Base-by-base conservation (phyloP, 2,113 vertebrate species). In the Tympanuchus pallidicinctus region DNA sequence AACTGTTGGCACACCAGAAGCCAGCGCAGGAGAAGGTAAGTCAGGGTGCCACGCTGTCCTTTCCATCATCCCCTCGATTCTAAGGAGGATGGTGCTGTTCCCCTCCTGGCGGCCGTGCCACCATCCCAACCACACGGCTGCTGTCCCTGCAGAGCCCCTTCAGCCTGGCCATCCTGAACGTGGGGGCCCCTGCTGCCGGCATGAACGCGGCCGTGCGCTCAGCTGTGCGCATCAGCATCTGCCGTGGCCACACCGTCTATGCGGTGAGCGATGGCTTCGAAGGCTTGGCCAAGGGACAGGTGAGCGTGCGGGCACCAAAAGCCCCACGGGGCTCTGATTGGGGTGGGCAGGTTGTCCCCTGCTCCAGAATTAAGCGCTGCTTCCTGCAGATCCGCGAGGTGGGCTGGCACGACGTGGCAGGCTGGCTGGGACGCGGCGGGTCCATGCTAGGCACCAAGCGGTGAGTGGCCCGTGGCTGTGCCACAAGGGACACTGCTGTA, bases 381-480 rank as follows among this genome's bases (percentile, higher is more conserved):
- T 42, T 36, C 65, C 30, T 28, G 1, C 92, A 99, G 99, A 69
- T 99, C 82, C 98, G 95, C 1, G 98, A 99, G 90, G 98, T 99
- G 91, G 75, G 97, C 50, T 99, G 99, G 99, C 97, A 98, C 2
- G 97, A 97, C 0, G 99, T 99, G 77, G 99, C 98, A 0, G 99
- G 99, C 77, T 99, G 99, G 99, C 98, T 99, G 15, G 99, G 99
- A 19, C 99, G 99, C 0, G 99, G 99, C 0, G 99, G 99, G 54
- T 99, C 99, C 40, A 97, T 99, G 97, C 97, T 99, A 90, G 99
- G 99, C 65, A 99, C 99, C 8, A 99, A 99, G 96, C 96, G 99
- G 99, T 99, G 85, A 95, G 97, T 77, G 38, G 16, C 14, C 13
- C 30, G 9, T 18, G 9, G n/a, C 32, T n/a, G 57, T n/a, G 57